Conservation (phyloP, 2,797 vertebrate species). For the Rhinogobio ventralis region DNA sequence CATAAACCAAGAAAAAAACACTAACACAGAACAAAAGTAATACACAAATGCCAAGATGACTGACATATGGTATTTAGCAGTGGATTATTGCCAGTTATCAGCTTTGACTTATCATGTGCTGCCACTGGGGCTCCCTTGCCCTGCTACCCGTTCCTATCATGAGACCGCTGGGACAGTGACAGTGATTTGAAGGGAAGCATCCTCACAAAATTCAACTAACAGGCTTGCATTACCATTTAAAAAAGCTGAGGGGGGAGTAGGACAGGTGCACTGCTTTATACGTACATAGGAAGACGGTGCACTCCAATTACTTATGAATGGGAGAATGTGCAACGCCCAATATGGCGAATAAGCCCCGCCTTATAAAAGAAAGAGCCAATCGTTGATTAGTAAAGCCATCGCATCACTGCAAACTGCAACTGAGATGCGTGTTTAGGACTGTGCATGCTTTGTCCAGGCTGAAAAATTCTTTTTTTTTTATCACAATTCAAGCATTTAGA, state of each 20-base stretch:
- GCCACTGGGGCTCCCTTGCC: conserved; percentile 18
- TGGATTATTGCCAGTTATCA: background rate
- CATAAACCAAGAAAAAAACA: background rate
- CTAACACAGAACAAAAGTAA: background rate
- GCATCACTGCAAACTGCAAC: no score
- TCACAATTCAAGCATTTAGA: no score
- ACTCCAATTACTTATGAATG: no score
- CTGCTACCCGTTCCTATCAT: conserved; percentile 1
- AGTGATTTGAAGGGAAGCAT: background rate
- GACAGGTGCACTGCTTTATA: background rate
- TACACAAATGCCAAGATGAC: background rate
- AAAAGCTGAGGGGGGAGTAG: background rate
- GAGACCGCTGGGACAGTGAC: background rate
- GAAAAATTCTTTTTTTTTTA: no score
- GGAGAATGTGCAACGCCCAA: no score
- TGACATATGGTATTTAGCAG: background rate
- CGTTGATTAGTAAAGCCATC: no score
- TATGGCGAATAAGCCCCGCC: no score
- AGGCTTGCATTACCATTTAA: background rate
- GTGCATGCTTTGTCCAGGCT: no score
- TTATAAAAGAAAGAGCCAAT: no score
- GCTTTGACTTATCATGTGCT: conserved; percentile 9
- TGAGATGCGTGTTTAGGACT: no score
- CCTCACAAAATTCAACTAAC: background rate
- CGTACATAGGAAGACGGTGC: no score